Percentiles rank a stretch among this genome's conserved stretches.
Evolutionary conservation across 2,797 vertebrate genomes (phyloP).

Genomic region (Lithobates sylvaticus): DNA sequence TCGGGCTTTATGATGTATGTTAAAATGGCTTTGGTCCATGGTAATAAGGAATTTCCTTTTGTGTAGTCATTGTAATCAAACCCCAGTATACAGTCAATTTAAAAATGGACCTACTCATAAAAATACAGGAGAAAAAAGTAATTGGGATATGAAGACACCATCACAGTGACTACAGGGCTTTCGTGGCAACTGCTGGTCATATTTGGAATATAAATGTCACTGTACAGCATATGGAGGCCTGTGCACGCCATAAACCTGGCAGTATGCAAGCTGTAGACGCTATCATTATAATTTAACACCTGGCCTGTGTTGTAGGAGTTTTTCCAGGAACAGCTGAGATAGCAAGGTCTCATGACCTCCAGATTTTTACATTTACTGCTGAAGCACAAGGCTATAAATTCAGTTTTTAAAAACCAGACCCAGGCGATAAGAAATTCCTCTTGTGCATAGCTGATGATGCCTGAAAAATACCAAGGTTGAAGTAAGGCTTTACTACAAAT

Average conservation of each 20-base stretch:
- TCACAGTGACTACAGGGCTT: no score
- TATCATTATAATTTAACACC: conserved; percentile 10
- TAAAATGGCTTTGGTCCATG: no score
- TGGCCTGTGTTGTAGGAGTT: neutral
- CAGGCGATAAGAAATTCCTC: neutral
- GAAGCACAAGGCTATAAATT: neutral
- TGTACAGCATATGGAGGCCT: no score
- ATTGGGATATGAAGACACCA: no score
- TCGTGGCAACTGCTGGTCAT: no score
- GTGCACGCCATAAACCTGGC: neutral
- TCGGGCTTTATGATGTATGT: no score
- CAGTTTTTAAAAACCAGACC: conserved; percentile 1
- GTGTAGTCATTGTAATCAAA: no score
- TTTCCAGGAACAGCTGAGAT: neutral
- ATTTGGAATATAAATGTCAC: no score
- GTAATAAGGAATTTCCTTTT: no score
- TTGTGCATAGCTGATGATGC: neutral
- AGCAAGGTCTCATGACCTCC: neutral
- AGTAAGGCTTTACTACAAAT: neutral
- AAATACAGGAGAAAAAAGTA: no score
- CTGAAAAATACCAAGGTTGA: neutral
- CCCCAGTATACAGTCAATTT: no score
- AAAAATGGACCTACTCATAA: no score
- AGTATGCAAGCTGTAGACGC: neutral
- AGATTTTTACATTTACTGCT: neutral